phyloP scores from a whole-genome alignment of 2,113 vertebrate species.

The Limnothrissa miodon region DNA sequence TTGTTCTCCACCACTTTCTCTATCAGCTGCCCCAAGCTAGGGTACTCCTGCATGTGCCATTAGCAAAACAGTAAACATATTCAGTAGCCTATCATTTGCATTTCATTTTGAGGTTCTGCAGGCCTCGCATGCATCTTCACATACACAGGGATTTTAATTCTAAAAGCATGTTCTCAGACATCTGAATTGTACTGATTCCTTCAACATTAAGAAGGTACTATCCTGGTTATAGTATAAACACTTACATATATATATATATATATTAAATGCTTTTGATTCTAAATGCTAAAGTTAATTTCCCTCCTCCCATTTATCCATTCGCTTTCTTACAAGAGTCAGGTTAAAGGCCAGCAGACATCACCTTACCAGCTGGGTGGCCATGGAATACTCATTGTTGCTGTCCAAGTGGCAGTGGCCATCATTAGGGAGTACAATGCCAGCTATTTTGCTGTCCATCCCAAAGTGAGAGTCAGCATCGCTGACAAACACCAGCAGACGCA shows the following conservation, averaged over 20 bases:
- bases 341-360: slow-evolving; percentile 19
- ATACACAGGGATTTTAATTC: background rate
- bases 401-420: slow-evolving; percentile 95
- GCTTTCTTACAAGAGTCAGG: background rate
- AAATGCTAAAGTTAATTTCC: no score
- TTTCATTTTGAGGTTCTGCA: background rate
- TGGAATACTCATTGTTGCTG: slow-evolving; percentile 88
- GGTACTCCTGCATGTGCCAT: slow-evolving; percentile 83
- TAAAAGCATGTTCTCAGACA: background rate
- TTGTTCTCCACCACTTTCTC: slow-evolving; percentile 96
- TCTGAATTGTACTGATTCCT: background rate
- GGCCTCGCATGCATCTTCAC: background rate
- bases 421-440: slow-evolving; percentile 94
- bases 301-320: background rate
- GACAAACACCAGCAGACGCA: slow-evolving; percentile 94
- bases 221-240: no score
- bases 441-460: slow-evolving; percentile 97
- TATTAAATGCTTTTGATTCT: no score
- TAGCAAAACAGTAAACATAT: background rate
- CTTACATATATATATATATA: background rate
- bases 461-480: slow-evolving; percentile 96
- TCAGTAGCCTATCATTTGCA: background rate
- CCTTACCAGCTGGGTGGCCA: slow-evolving; percentile 85
- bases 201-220: background rate
- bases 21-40: slow-evolving; percentile 91